Evolutionary conservation across 2,113 vertebrate genomes (phyloP).

Genomic region (Microtus ochrogaster): DNA sequence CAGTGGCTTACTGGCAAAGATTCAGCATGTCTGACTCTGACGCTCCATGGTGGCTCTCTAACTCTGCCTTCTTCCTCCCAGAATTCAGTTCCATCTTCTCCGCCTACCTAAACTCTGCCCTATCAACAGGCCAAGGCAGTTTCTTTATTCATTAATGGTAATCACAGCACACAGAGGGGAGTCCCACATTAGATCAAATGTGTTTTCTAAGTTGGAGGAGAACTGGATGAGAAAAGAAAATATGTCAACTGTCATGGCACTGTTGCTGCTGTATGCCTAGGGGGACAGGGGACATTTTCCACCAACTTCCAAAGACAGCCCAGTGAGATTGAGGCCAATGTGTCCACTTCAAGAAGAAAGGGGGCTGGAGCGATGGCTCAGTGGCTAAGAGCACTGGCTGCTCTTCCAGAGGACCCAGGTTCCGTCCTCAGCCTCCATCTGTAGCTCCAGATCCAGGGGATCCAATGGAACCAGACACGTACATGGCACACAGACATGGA

Average conservation of each 20-base stretch:
- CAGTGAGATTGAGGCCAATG: fast-evolving
- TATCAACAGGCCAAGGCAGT: too few species aligned
- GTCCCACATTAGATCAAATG: not conserved
- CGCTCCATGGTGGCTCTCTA: too few species aligned
- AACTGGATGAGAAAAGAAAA: not conserved
- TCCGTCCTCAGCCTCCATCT: not conserved
- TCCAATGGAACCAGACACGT: not conserved
- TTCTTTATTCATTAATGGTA: too few species aligned
- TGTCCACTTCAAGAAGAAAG: not conserved
- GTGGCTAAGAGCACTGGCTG: not conserved
- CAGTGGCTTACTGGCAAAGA: too few species aligned
- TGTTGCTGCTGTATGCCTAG: not conserved
- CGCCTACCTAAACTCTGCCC: too few species aligned
- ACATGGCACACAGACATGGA: not conserved
- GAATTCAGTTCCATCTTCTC: too few species aligned
- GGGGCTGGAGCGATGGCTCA: not conserved
- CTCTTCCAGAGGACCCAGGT: not conserved
- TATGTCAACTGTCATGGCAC: too few species aligned
- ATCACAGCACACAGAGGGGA: too few species aligned
- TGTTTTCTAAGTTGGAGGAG: not conserved
- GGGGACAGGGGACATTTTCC: not conserved
- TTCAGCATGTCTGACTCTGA: too few species aligned
- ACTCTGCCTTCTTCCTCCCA: too few species aligned
- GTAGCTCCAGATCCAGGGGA: not conserved
- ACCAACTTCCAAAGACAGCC: not conserved